Base-by-base conservation (phyloP, 1,140 invertebrate species). In the Harpegnathos saltator region DNA sequence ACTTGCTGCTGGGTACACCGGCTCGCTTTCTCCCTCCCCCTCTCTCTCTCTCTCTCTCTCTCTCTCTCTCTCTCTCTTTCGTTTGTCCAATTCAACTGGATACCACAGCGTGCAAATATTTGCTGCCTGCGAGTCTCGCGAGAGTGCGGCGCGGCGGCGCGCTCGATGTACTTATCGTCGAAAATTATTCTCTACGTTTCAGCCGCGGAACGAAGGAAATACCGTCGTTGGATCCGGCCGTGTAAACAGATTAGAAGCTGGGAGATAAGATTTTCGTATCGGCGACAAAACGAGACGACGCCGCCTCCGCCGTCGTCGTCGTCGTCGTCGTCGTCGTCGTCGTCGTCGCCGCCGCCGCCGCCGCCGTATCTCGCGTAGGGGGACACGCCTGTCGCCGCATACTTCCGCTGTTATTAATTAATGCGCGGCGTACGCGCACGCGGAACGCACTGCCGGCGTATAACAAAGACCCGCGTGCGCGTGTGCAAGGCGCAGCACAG, bases 331-430 rank as follows among this genome's bases (percentile, higher is more conserved):
- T 5, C 29, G 29, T 33, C 29, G 5, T 5, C 29, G 33, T 15
- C n/a, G 29, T 33, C 29, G 5, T 5, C 5, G 29, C 29, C 29
- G 29, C 5, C 29, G 5, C 29, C 29, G 33, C 14, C n/a, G 66
- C 4, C 33, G 29, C 48, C n/a, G 56, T 38, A 50, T 15, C 65
- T 33, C 12, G 15, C 12, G 61, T 24, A 48, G 29, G 19, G 26
- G 38, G 14, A 38, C 12, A 68, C 29, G 63, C 71, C 68, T 54
- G 81, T 80, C 65, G 74, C 24, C 26, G 82, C 82, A 86, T 90
- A 90, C 72, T 84, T 88, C 74, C 58, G 77, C 66, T 80, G 73
- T 85, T 88, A 90, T 89, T 89, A 90, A 89, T 90, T 90, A 88
- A 89, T 71, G 66, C 65, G 7, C 59, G 86, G 65, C 62, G 44